A percentile compares a stretch with the other conserved stretches of the same genome.
Evolutionary conservation across 1,140 invertebrate genomes (phyloP).

Genomic region (Euwallacea similis): DNA sequence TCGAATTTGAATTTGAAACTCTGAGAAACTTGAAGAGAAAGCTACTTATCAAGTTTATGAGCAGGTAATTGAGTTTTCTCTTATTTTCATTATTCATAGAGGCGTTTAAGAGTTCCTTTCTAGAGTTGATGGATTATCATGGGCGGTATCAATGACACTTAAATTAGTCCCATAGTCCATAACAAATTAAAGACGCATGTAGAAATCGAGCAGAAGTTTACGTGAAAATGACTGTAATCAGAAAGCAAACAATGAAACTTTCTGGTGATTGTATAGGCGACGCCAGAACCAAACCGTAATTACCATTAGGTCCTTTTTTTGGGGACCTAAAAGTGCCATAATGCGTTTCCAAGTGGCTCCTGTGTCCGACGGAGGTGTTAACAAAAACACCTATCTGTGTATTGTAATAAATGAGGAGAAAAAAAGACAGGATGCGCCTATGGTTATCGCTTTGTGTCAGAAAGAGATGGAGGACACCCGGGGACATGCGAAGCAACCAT

Average conservation of each 20-base stretch:
- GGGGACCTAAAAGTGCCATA: slow-evolving; percentile 4
- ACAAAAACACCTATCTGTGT: slow-evolving; percentile 25
- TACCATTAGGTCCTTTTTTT: slow-evolving; percentile 16
- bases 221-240: slow-evolving; percentile 30
- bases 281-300: slow-evolving; percentile 18
- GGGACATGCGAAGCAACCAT: slow-evolving; percentile 28
- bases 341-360: slow-evolving; percentile 22
- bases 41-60: no score
- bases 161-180: no score
- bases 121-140: no score
- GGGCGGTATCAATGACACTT: no score
- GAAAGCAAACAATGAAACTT: slow-evolving; percentile 18
- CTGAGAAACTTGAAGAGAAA: no score
- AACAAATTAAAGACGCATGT: no score
- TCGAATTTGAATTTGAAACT: no score
- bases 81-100: no score
- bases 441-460: background rate
- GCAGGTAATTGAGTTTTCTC: no score
- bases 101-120: no score
- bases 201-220: slow-evolving; percentile 3
- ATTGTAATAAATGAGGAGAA: slow-evolving; percentile 25
- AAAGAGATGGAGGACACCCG: background rate
- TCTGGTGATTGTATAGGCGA: slow-evolving; percentile 7
- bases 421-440: slow-evolving; percentile 27
- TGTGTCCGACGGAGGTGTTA: slow-evolving; percentile 21